Evolutionary conservation across 2,797 vertebrate genomes (phyloP).

Genomic region (Alcedo atthis): DNA sequence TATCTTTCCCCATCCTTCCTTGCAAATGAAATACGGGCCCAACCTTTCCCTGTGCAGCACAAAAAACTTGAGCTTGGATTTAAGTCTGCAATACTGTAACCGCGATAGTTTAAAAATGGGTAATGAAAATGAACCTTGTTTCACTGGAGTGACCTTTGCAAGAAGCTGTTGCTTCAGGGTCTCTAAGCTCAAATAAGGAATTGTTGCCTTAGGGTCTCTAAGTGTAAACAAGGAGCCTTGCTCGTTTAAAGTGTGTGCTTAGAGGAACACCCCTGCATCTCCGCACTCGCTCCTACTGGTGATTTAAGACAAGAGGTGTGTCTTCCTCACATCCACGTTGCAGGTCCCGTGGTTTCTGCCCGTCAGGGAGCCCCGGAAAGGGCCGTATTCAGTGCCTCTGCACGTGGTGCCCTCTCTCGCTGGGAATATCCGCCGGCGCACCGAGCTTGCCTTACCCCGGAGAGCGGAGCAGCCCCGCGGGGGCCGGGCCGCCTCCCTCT

Average conservation of each 20-base stretch:
- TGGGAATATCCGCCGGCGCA: not conserved
- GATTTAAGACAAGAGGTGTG: not conserved
- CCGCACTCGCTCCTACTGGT: not conserved
- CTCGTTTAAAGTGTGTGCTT: not conserved
- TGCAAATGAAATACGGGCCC: accelerated
- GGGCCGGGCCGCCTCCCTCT: not conserved
- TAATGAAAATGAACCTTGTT: not conserved
- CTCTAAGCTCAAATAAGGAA: not conserved
- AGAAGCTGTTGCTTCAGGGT: not conserved
- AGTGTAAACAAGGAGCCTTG: not conserved
- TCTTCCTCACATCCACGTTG: not conserved
- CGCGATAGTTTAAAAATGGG: accelerated
- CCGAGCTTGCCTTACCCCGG: not conserved
- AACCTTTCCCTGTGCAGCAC: not conserved
- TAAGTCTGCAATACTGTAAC: not conserved
- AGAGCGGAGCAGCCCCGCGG: not conserved
- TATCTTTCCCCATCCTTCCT: not conserved
- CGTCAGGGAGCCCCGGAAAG: not conserved
- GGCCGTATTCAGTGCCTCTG: not conserved
- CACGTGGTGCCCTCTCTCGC: not conserved
- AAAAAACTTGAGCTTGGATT: not conserved
- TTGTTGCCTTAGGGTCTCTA: not conserved
- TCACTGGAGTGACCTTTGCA: not conserved
- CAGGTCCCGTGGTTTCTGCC: not conserved
- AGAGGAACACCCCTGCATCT: not conserved